Conservation (phyloP, 2,113 vertebrate species). For the human region DNA sequence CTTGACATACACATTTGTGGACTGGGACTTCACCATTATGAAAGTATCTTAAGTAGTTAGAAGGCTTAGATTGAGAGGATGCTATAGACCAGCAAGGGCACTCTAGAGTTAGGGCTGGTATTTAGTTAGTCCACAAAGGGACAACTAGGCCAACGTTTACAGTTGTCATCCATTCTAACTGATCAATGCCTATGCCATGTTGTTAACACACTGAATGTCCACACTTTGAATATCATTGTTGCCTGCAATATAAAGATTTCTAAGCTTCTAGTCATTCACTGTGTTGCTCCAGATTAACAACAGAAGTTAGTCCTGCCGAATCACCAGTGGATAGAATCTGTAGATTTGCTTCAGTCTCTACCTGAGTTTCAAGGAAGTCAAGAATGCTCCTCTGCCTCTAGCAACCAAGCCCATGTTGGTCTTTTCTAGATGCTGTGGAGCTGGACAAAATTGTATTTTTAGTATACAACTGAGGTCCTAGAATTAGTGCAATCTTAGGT, state of each 20-base stretch:
- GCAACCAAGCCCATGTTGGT: background rate
- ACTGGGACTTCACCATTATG: background rate
- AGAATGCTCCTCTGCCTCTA: background rate
- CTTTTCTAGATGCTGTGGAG: background rate
- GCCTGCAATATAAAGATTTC: background rate
- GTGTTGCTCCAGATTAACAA: background rate
- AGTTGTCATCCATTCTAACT: background rate
- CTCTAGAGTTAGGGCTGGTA: background rate
- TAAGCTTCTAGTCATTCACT: background rate
- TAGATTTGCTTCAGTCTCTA: background rate
- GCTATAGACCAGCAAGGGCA: background rate
- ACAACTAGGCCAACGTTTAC: background rate
- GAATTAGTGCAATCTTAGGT: background rate
- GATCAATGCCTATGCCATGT: background rate
- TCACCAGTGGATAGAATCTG: background rate
- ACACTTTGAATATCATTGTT: background rate
- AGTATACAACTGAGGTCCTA: background rate
- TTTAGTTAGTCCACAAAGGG: background rate
- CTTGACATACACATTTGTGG: background rate
- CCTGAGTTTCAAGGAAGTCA: background rate
- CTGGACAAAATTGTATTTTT: background rate
- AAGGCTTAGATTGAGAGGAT: background rate
- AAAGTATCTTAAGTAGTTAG: slow-evolving; percentile 14
- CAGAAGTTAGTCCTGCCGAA: background rate
- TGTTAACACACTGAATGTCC: background rate